Base-by-base conservation (phyloP, 2,113 vertebrate genomes). In the Bubo blakistoni region DNA sequence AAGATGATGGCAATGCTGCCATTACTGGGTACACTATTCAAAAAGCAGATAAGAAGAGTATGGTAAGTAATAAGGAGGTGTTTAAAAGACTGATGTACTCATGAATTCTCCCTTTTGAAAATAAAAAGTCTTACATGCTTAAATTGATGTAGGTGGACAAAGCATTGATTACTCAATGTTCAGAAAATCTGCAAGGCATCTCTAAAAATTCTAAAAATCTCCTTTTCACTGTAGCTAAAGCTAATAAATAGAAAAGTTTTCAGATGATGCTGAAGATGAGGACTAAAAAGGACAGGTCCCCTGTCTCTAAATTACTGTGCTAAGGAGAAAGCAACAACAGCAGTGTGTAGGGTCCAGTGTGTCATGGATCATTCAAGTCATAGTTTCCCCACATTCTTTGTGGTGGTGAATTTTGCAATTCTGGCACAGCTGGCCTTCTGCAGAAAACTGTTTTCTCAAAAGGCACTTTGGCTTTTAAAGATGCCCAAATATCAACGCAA, bases 41-140 rank as follows among this genome's bases (percentile, higher is more conserved):
- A 98, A 99, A 99, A 98, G 99, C 99, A 36, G 99, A 99, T 95
- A 99, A 99, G 94, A 99, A 99, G 97, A 99, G 99, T 46, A 99
- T 99, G 99, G 99, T 98, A 96, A 98, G 98, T 62, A 51, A 70
- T 30, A 70, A 47, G 30, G 36, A 84, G 49, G 40, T 38, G 7
- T 30, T 71, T 29, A 51, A 83, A 88, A 84, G 17, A 21, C 47
- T 67, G 32, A 42, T 42, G 7, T 44, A 59, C 15, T 32, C 16
- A 59, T 15, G 8, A 89, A 62, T 36, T 51, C 11, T 71, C n/a
- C 24, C 26, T 90, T 91, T 79, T 25, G 61, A 67, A 88, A 89
- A 63, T 29, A 51, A 40, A 79, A 67, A 84, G 2, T 9, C 26
- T 65, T 54, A 21, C 30, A 61, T n/a, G 34, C 14, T n/a, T 63